A percentile compares a stretch with the other conserved stretches of the same genome.
phyloP scores from a whole-genome alignment of 2,113 vertebrate genomes.

The Serinus canaria region DNA sequence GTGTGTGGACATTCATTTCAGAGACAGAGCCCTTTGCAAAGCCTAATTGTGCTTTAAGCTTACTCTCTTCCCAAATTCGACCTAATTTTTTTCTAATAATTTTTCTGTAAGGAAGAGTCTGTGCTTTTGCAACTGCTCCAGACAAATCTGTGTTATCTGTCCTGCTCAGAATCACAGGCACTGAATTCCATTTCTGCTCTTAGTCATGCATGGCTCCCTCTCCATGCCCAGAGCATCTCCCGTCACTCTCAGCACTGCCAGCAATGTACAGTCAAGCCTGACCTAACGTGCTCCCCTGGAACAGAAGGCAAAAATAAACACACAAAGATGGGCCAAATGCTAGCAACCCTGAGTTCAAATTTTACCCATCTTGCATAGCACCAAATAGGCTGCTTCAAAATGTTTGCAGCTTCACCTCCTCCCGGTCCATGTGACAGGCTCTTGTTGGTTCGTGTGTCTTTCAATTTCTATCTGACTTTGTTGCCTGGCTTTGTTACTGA shows the following conservation, averaged over 20 bases:
- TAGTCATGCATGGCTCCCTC: neutral
- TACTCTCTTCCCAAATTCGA: neutral
- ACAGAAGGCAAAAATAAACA: conserved; percentile 6
- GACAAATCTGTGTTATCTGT: neutral
- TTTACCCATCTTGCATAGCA: neutral
- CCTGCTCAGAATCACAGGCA: neutral
- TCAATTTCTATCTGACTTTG: neutral
- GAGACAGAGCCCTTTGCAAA: neutral
- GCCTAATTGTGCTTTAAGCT: neutral
- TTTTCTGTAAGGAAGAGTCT: neutral
- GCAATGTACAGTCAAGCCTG: neutral
- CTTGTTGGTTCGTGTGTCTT: neutral
- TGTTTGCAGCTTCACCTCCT: neutral
- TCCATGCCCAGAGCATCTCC: neutral
- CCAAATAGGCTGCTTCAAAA: neutral
- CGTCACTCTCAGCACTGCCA: neutral
- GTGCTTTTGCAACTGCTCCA: neutral
- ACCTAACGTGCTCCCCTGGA: neutral
- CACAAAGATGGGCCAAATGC: neutral
- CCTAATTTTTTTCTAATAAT: neutral
- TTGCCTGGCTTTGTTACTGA: neutral
- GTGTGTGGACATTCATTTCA: fast-evolving
- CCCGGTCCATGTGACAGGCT: neutral
- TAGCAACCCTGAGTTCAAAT: neutral
- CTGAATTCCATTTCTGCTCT: neutral